Evolutionary conservation across 53 echinoderm and acorn worm species (phyloP).

Genomic region (Astropecten irregularis): DNA sequence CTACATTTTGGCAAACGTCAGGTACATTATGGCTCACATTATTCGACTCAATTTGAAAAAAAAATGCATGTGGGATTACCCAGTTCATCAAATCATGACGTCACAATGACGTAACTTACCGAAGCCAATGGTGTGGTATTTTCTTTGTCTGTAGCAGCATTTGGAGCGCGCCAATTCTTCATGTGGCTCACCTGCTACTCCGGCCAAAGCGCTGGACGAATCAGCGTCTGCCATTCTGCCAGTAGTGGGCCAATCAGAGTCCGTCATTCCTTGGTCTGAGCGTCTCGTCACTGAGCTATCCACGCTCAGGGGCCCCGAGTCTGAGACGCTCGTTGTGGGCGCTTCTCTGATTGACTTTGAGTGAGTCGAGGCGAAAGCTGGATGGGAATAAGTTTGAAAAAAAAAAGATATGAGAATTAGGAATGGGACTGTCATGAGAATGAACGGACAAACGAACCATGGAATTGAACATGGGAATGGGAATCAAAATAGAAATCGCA

Average conservation of each 20-base stretch:
- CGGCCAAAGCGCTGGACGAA: background rate
- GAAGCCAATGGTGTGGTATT: conserved; percentile 20
- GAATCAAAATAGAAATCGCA: no score
- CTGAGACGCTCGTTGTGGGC: background rate
- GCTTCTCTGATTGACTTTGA: background rate
- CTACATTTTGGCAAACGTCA: no score
- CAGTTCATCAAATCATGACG: no score
- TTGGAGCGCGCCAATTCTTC: background rate
- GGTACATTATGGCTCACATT: no score
- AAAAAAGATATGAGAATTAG: no score
- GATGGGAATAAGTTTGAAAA: no score
- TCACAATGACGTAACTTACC: conserved; percentile 14
- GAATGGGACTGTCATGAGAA: no score
- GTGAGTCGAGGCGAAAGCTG: background rate
- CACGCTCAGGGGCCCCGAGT: background rate
- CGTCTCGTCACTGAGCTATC: background rate
- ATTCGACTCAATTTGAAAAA: no score
- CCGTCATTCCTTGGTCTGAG: background rate
- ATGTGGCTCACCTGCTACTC: background rate
- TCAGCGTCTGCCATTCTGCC: conserved; percentile 14
- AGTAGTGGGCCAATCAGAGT: conserved; percentile 6
- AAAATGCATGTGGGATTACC: no score
- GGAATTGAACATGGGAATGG: no score
- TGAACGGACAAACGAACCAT: no score
- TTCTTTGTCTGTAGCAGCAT: conserved; percentile 42